A percentile compares a stretch with the other conserved stretches of the same genome.
phyloP scores from a whole-genome alignment of 2,888 invertebrate genomes.

The Drosophila paramelanica region DNA sequence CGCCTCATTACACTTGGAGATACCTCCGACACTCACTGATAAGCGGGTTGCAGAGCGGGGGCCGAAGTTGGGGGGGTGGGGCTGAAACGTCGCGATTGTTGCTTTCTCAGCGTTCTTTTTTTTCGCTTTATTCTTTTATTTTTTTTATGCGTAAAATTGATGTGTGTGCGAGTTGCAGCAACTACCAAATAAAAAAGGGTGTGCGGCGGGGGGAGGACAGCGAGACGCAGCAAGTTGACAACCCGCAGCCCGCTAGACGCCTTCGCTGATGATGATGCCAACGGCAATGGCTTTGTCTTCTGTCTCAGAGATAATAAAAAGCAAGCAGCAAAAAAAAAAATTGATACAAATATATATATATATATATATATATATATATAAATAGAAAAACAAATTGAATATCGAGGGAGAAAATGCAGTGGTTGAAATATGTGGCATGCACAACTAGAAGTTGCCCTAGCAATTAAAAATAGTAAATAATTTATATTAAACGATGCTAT shows the following conservation, averaged over 20 bases:
- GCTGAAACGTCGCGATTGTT: conserved; percentile 46
- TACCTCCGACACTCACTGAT: conserved; percentile 45
- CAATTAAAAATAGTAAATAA: not conserved
- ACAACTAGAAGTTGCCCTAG: conserved; percentile 6
- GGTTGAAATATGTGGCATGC: not conserved
- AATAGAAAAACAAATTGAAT: conserved; percentile 35
- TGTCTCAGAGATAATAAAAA: conserved; percentile 17
- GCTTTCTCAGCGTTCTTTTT: conserved; percentile 43
- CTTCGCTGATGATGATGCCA: conserved; percentile 32
- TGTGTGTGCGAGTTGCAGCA: conserved; percentile 45
- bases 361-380: conserved; percentile 22
- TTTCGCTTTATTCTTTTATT: conserved; percentile 32
- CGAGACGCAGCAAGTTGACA: too few relatives aligned
- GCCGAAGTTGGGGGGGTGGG: too few relatives aligned
- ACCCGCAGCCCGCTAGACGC: conserved; percentile 6
- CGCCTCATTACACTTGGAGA: conserved; percentile 62
- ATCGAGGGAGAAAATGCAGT: conserved; percentile 4
- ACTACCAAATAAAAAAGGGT: not conserved
- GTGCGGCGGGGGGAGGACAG: not conserved
- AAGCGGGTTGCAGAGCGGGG: conserved; percentile 27
- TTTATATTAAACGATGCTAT: too few relatives aligned
- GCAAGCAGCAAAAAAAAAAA: conserved; percentile 17
- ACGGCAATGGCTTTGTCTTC: conserved; percentile 62
- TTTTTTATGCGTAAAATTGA: conserved; percentile 62
- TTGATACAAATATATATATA: not conserved